Conservation (phyloP, 2,888 invertebrate species). For the Dermolepida albohirtum region DNA sequence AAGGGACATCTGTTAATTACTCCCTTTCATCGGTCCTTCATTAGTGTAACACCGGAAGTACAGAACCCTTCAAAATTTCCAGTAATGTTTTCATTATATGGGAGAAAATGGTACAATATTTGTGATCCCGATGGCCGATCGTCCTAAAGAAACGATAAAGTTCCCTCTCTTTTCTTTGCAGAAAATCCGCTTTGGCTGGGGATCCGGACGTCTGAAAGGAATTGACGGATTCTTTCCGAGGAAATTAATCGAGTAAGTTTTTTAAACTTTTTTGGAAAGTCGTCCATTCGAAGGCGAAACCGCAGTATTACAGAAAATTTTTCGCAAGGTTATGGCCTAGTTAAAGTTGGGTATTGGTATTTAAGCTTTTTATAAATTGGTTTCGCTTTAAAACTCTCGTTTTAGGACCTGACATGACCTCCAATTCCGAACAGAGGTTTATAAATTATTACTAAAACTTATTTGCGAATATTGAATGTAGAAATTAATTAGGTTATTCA, state of each 20-base stretch:
- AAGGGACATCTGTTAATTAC: conserved; percentile 31
- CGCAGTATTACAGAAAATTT: conserved; percentile 10
- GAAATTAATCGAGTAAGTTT: conserved; percentile 34
- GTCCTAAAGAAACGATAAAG: conserved; percentile 10
- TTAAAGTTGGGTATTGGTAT: neutral
- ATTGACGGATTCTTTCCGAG: conserved; percentile 23
- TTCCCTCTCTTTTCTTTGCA: conserved; percentile 24
- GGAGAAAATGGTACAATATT: neutral
- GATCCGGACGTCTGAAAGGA: conserved; percentile 7
- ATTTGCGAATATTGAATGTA: no score
- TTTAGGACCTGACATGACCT: neutral
- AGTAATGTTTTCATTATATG: conserved; percentile 19
- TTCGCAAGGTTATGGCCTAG: neutral
- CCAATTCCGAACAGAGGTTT: no score
- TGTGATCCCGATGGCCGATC: conserved; percentile 10
- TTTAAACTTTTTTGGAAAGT: conserved; percentile 11
- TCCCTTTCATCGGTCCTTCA: conserved; percentile 11
- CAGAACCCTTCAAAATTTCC: neutral
- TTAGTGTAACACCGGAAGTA: neutral
- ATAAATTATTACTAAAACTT: no score
- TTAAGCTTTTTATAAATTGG: neutral
- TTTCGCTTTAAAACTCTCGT: neutral
- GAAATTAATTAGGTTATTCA: no score
- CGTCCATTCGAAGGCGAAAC: neutral
- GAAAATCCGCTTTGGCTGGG: conserved; percentile 18